Evolutionary conservation across 1,140 invertebrate species (phyloP).

Genomic region (Drosophila micromelanica): DNA sequence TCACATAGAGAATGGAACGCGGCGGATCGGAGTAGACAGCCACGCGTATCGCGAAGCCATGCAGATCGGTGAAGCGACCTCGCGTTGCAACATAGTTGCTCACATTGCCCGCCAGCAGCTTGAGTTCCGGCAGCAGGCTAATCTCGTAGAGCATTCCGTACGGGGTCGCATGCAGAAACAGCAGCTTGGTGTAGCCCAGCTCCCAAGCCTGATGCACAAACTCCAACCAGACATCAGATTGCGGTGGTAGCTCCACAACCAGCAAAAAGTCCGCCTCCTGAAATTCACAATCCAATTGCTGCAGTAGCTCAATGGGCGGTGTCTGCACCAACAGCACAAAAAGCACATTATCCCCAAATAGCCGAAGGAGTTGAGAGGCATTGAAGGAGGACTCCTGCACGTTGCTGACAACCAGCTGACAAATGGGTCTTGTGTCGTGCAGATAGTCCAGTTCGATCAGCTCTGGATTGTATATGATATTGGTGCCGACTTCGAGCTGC

Average conservation of each 20-base stretch:
- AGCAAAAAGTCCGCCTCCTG: conserved; percentile 49
- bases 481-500: conserved; percentile 36
- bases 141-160: conserved; percentile 36
- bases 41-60: conserved; percentile 41
- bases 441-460: conserved; percentile 5
- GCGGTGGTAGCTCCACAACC: conserved; percentile 5
- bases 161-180: conserved; percentile 14
- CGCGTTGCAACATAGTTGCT: neutral
- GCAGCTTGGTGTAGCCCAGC: conserved; percentile 42
- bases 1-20: conserved; percentile 38
- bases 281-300: conserved; percentile 23
- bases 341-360: conserved; percentile 18
- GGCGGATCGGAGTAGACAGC: conserved; percentile 57
- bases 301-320: conserved; percentile 33
- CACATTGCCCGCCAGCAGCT: conserved; percentile 11
- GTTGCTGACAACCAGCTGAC: conserved; percentile 29
- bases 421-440: neutral
- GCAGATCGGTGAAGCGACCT: conserved; percentile 5
- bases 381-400: conserved; percentile 17
- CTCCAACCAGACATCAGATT: conserved; percentile 18
- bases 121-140: conserved; percentile 32
- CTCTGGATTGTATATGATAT: conserved; percentile 37
- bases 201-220: conserved; percentile 32
- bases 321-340: conserved; percentile 40
- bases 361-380: conserved; percentile 11